Conservation (phyloP, 2,888 invertebrate genomes). For the Platycheirus albimanus region DNA sequence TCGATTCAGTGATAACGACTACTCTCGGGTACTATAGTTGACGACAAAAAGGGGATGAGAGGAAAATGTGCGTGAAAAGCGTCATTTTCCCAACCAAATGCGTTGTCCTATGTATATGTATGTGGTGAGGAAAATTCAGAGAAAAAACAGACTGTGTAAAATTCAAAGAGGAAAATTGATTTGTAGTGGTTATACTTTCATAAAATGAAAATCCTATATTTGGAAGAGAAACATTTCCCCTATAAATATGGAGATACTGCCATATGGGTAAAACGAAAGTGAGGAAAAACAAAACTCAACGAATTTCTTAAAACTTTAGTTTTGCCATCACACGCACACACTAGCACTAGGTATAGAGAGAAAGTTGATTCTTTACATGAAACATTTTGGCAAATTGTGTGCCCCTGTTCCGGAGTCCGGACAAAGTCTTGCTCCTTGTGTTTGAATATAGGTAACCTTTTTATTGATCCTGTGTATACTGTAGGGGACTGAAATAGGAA, state of each 20-base stretch:
- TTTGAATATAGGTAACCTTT: constrained; percentile 52
- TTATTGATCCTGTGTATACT: constrained; percentile 57
- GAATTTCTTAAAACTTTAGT: constrained; percentile 70
- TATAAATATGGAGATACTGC: constrained; percentile 16
- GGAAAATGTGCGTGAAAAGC: constrained; percentile 69
- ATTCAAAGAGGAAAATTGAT: constrained; percentile 57
- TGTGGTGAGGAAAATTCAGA: constrained; percentile 46
- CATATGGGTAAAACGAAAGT: constrained; percentile 38
- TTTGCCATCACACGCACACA: constrained; percentile 32
- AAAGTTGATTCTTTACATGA: constrained; percentile 53
- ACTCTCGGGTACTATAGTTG: constrained; percentile 50
- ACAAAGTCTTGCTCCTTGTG: constrained; percentile 18
- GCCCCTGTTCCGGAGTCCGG: constrained; percentile 11
- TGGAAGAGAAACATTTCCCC: constrained; percentile 58
- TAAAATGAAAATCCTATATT: constrained; percentile 36
- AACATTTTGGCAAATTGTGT: constrained; percentile 50
- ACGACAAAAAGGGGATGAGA: constrained; percentile 45
- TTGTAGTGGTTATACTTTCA: constrained; percentile 60
- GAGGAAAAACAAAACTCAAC: constrained; percentile 67
- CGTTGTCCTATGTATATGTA: constrained; percentile 54
- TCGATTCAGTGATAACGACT: constrained; percentile 67
- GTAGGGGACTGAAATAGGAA: constrained; percentile 41
- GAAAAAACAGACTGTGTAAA: constrained; percentile 45
- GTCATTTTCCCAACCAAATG: constrained; percentile 31
- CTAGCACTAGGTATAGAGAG: constrained; percentile 27